A percentile compares a stretch with the other conserved stretches of the same genome.
These are phyloP conservation scores for Ateles fusciceps DNA, from an alignment of 2,797 vertebrate genomes.

Conservation along the genomic window DNA sequence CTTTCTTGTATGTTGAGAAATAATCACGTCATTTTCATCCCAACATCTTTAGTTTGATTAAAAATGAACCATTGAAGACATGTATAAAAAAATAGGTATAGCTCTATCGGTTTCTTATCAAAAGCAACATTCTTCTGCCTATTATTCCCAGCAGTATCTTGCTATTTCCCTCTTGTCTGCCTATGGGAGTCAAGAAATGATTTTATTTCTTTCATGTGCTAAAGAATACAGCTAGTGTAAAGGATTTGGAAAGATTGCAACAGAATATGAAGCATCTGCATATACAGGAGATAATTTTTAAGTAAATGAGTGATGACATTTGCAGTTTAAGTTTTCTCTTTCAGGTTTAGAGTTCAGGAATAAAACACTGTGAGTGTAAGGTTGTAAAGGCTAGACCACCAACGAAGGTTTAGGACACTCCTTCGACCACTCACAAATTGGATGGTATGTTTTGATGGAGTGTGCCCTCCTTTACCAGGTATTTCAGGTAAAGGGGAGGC, in stretches of 20 bases:
- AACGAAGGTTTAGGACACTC: neutral
- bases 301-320: neutral
- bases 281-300: neutral
- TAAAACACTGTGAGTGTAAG: neutral
- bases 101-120: neutral
- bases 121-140: neutral
- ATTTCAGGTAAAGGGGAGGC: neutral
- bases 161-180: neutral
- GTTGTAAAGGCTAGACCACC: neutral
- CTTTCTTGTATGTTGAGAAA: neutral
- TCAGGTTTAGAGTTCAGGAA: constrained; percentile 2
- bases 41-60: neutral
- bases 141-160: neutral
- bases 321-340: neutral
- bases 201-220: neutral
- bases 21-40: neutral
- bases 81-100: neutral
- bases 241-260: neutral
- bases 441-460: fast-evolving
- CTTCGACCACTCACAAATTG: neutral
- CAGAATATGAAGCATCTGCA: neutral
- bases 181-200: neutral
- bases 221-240: neutral
- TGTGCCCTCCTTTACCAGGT: neutral
- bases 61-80: neutral